Percentiles rank a stretch among this genome's conserved stretches.
phyloP scores from a whole-genome alignment of 2,113 vertebrate genomes.

The Cyphomyrus discorhynchus region DNA sequence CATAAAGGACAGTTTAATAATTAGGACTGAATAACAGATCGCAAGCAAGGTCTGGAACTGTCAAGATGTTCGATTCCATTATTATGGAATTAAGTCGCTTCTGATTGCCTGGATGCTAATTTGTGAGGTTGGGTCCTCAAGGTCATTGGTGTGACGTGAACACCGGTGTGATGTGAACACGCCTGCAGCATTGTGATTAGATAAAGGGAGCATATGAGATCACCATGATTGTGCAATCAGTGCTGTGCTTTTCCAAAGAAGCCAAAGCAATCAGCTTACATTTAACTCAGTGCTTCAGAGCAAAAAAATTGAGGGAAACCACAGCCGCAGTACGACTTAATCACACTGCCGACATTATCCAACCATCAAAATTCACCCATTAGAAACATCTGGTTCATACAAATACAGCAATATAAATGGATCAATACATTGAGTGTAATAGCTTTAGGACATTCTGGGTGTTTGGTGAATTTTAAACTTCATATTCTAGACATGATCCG shows the following conservation, averaged over 20 bases:
- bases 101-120: not conserved
- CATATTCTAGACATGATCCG: not conserved
- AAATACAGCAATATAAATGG: not conserved
- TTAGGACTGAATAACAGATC: not conserved
- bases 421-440: not conserved
- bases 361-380: not conserved
- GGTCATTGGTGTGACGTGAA: not conserved
- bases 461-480: not conserved
- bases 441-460: not conserved
- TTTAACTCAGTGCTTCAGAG: not conserved
- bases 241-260: not conserved
- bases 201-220: not conserved
- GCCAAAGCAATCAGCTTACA: not conserved
- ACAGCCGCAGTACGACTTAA: not conserved
- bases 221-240: not conserved
- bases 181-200: not conserved
- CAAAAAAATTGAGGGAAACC: not conserved
- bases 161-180: not conserved
- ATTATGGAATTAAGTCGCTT: not conserved
- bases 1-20: not conserved
- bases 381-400: not conserved
- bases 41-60: not conserved
- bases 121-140: not conserved
- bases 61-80: not conserved
- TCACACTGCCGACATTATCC: not conserved